Conservation (phyloP, 2,888 invertebrate species). For the Cerastis leucographa region DNA sequence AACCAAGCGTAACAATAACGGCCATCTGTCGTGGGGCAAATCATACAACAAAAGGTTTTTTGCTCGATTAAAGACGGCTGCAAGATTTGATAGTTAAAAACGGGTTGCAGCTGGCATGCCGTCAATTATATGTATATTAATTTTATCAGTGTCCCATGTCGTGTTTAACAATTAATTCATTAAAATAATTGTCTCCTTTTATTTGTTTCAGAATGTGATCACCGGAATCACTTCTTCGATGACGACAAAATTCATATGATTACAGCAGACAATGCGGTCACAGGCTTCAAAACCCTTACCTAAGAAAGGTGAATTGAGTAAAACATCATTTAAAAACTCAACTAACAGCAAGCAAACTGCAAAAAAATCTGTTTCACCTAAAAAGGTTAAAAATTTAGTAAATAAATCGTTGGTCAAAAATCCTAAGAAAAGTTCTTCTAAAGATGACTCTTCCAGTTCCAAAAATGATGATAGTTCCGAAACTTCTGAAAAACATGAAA, state of each 20-base stretch:
- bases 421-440: conserved; percentile 77
- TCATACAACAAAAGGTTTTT: conserved; percentile 76
- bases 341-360: conserved; percentile 75
- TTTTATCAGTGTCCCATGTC: conserved; percentile 31
- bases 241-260: conserved; percentile 81
- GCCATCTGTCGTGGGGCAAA: conserved; percentile 77
- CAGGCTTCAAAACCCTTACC: conserved; percentile 86
- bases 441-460: conserved; percentile 74
- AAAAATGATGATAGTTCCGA: conserved; percentile 76
- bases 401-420: conserved; percentile 79
- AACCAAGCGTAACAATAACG: conserved; percentile 69
- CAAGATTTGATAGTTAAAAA: conserved; percentile 71
- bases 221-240: conserved; percentile 80
- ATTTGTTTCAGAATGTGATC: conserved; percentile 88
- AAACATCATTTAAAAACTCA: conserved; percentile 81
- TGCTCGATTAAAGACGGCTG: conserved; percentile 70
- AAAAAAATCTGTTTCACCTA: conserved; percentile 80
- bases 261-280: conserved; percentile 88
- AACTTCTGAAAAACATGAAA: conserved; percentile 74
- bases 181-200: conserved; percentile 53
- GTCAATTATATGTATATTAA: conserved; percentile 50
- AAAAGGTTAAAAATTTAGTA: conserved; percentile 81
- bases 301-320: conserved; percentile 86
- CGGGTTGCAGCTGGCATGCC: conserved; percentile 68
- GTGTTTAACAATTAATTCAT: conserved; percentile 28